These are phyloP conservation scores for Chionis minor DNA, from an alignment of 2,113 vertebrate species.

Conservation along the genomic window DNA sequence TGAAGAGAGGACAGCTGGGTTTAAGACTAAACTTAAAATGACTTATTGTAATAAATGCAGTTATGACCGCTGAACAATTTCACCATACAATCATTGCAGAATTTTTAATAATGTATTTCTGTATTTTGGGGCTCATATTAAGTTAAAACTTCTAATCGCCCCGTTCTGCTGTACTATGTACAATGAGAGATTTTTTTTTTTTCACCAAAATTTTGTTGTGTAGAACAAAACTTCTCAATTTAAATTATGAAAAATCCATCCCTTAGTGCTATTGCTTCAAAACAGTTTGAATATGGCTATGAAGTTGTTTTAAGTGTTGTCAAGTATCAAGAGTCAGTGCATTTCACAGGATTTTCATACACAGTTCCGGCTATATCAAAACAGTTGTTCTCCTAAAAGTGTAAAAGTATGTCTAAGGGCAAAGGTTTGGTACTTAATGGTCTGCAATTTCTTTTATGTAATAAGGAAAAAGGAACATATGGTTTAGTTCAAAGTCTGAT, in stretches of 20 bases:
- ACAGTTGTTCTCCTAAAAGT: not conserved
- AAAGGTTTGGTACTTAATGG: not conserved
- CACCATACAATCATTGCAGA: rapidly evolving
- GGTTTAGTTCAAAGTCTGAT: not conserved
- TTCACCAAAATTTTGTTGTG: not conserved
- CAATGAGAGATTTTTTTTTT: not conserved
- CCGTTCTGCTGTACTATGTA: not conserved
- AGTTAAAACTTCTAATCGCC: not conserved
- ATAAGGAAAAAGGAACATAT: not conserved
- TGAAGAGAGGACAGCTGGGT: not conserved
- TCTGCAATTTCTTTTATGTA: not conserved
- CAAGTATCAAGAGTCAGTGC: not conserved
- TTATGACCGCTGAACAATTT: not conserved
- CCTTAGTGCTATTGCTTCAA: not conserved
- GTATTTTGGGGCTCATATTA: not conserved
- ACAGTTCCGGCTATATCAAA: not conserved
- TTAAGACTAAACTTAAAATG: not conserved
- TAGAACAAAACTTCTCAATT: not conserved
- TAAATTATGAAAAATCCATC: not conserved
- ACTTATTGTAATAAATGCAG: not conserved
- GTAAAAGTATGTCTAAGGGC: not conserved
- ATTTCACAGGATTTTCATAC: not conserved
- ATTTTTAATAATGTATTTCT: not conserved
- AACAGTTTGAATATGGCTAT: not conserved
- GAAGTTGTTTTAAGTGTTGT: not conserved